phyloP scores from a whole-genome alignment of 1,140 invertebrate genomes.

The Aporrectodea caliginosa region DNA sequence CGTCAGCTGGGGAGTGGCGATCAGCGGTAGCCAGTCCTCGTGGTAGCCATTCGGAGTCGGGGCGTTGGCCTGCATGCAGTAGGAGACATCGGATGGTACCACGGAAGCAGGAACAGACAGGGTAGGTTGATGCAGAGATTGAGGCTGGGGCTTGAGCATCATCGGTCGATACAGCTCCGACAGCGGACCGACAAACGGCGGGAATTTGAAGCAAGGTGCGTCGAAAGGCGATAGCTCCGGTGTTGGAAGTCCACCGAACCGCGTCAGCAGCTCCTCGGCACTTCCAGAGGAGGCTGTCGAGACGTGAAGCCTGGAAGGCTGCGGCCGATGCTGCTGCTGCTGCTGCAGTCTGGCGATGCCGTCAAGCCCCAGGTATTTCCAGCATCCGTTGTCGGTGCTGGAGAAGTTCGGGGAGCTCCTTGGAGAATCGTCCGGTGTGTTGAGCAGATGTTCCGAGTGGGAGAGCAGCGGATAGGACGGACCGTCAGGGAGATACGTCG shows the following conservation, averaged over 20 bases:
- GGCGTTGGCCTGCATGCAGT: no score
- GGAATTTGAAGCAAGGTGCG: background rate
- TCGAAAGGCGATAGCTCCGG: background rate
- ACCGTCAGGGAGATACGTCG: background rate
- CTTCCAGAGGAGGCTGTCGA: background rate
- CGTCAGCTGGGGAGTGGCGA: background rate
- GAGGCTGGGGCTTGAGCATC: no score
- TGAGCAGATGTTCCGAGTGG: background rate
- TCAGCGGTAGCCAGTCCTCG: background rate
- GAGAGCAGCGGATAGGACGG: background rate
- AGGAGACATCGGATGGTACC: no score
- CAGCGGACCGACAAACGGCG: background rate
- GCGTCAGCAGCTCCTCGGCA: background rate
- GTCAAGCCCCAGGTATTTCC: background rate
- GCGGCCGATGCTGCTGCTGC: background rate
- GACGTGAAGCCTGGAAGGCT: background rate
- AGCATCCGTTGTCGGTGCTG: background rate
- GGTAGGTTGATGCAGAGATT: no score
- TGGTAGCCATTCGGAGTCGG: no score
- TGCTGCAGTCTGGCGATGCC: background rate
- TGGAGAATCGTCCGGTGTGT: background rate
- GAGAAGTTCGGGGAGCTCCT: background rate
- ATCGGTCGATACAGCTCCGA: no score
- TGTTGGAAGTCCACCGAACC: background rate
- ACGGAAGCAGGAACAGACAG: no score